These are phyloP conservation scores for Cyphomyrus plagiostoma DNA, from an alignment of 2,113 vertebrate genomes.

Conservation along the genomic window DNA sequence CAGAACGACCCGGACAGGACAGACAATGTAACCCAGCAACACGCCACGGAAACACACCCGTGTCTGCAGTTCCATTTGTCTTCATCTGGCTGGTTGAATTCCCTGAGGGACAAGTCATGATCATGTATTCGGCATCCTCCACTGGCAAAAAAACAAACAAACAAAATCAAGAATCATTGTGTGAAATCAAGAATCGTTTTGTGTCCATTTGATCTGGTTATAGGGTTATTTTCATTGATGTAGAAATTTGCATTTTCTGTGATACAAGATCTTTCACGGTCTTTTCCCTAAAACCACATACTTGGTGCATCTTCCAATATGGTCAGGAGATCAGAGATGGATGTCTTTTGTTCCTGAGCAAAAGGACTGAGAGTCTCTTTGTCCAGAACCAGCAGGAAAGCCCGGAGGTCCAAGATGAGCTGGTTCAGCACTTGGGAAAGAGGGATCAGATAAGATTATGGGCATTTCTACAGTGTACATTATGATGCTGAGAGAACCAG, in stretches of 20 bases:
- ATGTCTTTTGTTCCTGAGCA: not conserved
- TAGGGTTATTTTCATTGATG: not conserved
- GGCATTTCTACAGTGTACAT: not conserved
- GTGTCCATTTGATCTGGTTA: not conserved
- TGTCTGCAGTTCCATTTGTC: not conserved
- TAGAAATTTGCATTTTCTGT: not conserved
- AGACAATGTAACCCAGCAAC: not conserved
- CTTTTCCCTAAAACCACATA: not conserved
- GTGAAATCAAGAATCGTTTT: not conserved
- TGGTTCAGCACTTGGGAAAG: slow-evolving; percentile 8
- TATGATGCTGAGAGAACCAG: not conserved
- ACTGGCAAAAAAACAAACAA: not conserved
- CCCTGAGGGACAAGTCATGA: slow-evolving; percentile 4
- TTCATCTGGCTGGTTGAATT: not conserved
- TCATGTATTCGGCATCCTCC: slow-evolving; percentile 4
- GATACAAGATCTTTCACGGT: not conserved
- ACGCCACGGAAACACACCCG: not conserved
- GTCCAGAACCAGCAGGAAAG: slow-evolving; percentile 12
- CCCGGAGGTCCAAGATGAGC: not conserved
- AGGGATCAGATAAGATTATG: not conserved
- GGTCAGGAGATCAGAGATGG: not conserved
- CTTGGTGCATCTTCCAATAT: not conserved
- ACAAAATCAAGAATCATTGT: not conserved
- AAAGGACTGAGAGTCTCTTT: not conserved
- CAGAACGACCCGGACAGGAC: not conserved